These are phyloP conservation scores for Autographa pulchrina DNA, from an alignment of 2,888 invertebrate genomes.

Conservation along the genomic window DNA sequence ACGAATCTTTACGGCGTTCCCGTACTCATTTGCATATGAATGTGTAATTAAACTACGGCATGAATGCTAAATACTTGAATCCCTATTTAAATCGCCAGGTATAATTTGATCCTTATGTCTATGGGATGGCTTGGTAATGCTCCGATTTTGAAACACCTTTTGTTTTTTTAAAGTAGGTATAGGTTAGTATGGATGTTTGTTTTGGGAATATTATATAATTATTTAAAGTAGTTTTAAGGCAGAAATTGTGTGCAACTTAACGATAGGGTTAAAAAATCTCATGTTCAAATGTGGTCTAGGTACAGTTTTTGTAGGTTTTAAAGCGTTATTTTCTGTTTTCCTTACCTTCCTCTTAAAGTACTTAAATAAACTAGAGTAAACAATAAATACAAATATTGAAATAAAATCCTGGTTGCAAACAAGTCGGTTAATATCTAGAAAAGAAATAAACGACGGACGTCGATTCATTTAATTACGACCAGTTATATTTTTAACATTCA, in stretches of 20 bases:
- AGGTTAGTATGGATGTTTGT: no score
- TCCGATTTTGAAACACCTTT: not conserved
- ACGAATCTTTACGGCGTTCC: conserved; percentile 85
- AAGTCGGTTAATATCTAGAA: not conserved
- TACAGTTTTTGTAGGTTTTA: no score
- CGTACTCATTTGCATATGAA: conserved; percentile 87
- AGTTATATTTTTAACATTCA: conserved; percentile 47
- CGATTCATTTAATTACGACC: conserved; percentile 54
- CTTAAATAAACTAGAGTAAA: not conserved
- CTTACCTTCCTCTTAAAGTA: not conserved
- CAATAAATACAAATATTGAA: not conserved
- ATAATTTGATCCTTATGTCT: conserved; percentile 65
- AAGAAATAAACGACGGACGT: conserved; percentile 21
- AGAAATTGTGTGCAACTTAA: no score
- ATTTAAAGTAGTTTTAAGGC: not conserved
- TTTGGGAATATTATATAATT: not conserved
- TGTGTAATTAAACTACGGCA: conserved; percentile 87
- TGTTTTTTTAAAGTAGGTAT: not conserved
- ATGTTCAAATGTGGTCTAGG: no score
- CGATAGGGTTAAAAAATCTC: no score
- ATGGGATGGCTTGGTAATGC: conserved; percentile 29
- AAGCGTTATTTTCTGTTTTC: no score
- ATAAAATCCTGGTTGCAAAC: not conserved
- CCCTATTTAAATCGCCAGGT: conserved; percentile 64
- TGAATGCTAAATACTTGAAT: conserved; percentile 79